Evolutionary conservation across 2,888 invertebrate genomes (phyloP).

Genomic region (Gonocerus acuteangulatus): DNA sequence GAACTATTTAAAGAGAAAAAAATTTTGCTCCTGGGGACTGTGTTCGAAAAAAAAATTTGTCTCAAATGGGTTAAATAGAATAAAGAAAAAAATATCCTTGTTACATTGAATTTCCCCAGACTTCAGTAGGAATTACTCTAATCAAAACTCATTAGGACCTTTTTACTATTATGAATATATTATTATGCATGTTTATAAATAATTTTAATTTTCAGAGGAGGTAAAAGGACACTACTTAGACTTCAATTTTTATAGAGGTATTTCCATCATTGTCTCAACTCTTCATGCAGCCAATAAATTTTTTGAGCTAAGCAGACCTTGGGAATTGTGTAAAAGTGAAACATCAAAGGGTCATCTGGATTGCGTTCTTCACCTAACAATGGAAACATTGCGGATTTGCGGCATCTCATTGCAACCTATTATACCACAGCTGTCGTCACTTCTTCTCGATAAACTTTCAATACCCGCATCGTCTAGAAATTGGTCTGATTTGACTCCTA

Average conservation of each 20-base stretch:
- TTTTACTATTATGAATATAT: too few species aligned
- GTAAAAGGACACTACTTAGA: conserved; percentile 63
- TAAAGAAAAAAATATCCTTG: too few species aligned
- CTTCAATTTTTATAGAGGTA: conserved; percentile 73
- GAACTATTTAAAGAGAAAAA: too few species aligned
- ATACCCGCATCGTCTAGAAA: conserved; percentile 46
- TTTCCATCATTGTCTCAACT: conserved; percentile 65
- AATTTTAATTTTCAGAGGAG: conserved; percentile 49
- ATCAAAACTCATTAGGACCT: too few species aligned
- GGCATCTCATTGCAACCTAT: conserved; percentile 79
- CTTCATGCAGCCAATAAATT: conserved; percentile 76
- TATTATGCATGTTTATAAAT: too few species aligned
- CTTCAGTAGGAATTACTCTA: too few species aligned
- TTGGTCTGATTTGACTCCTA: conserved; percentile 47
- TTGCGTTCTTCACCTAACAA: conserved; percentile 68
- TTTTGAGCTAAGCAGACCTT: conserved; percentile 79
- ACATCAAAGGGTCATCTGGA: conserved; percentile 50
- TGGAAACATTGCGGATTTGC: conserved; percentile 71
- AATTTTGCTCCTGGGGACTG: too few species aligned
- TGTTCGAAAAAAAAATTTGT: too few species aligned
- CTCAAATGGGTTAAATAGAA: too few species aligned
- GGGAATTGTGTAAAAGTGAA: conserved; percentile 65
- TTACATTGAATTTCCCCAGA: too few species aligned
- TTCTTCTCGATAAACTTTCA: conserved; percentile 62
- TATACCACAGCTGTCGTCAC: conserved; percentile 62